Evolutionary conservation across 2,888 invertebrate genomes (phyloP), one percentile per base, ranked within the genome.

Genomic region (Tetranychus truncatus): DNA sequence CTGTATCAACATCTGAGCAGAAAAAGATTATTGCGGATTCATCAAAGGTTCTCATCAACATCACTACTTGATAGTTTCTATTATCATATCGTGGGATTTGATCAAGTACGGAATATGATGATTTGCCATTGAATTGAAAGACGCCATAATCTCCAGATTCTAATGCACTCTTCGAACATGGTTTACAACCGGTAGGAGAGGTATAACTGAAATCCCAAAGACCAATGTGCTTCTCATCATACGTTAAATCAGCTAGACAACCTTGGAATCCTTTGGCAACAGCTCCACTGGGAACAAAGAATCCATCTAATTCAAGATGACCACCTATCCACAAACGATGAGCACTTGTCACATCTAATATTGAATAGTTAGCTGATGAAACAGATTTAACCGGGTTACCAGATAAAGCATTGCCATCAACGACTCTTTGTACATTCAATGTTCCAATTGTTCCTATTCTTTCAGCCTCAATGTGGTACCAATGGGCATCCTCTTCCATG

Each of bases 21-120:
- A 93, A 85, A 83, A 95, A 92, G 5, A 95, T 85, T 76, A 93
- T 83, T 4, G 93, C 91, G 82, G 93, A 88, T 82, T 91, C 90
- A 83, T 94, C 94, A 79, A 89, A 88, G 0, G 93, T 92, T 79
- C 88, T 87, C 83, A 95, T 91, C 78, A 87, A 88, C 80, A 92
- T 85, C 71, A 88, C 87, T 6, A 91, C 84, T 74, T 88, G 88
- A 82, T 91, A 89, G 75, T 87, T 73, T 44, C 79, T 78, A 11
- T 77, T 79, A 81, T 89, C 88, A 77, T 88, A 87, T 18, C 44
- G 88, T 84, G n/a, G 87, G 85, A 18, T 87, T 84, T 86, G 78
- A 88, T 85, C 78, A 75, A 88, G 85, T 77, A 89, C 88, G 1
- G 89, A 88, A 82, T 91, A 91, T 1, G 91, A 91, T 66, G 87